Conservation (phyloP, 2,888 invertebrate species). For the Electrophaes corylata region DNA sequence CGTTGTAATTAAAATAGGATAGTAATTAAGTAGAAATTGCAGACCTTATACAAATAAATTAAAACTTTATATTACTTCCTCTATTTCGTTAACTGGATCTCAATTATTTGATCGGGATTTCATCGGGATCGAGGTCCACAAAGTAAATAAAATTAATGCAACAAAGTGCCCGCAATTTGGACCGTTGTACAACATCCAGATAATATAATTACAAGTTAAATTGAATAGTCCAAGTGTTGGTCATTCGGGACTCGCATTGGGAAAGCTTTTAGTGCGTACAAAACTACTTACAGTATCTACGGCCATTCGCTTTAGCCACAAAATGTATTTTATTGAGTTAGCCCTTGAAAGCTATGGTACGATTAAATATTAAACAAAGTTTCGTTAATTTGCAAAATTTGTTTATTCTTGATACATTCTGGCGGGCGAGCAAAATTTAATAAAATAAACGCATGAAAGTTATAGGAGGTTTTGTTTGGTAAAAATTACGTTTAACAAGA, state of each 20-base stretch:
- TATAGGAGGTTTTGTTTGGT: too few species aligned
- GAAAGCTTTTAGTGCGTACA: conserved; percentile 67
- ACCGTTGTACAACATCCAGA: conserved; percentile 31
- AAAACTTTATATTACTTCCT: conserved; percentile 4
- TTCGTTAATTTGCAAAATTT: conserved; percentile 35
- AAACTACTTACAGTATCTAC: conserved; percentile 55
- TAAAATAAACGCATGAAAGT: too few species aligned
- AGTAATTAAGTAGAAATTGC: background rate
- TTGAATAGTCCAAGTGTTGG: conserved; percentile 56
- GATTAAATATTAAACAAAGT: conserved; percentile 60
- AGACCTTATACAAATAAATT: background rate
- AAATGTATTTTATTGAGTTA: conserved; percentile 69
- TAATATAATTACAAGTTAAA: conserved; percentile 56
- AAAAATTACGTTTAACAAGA: too few species aligned
- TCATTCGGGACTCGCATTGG: conserved; percentile 50
- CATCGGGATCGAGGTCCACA: conserved; percentile 14
- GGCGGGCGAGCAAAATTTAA: too few species aligned
- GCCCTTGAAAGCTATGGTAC: conserved; percentile 57
- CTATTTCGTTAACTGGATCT: conserved; percentile 13
- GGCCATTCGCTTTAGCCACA: conserved; percentile 54
- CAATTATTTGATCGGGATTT: conserved; percentile 15
- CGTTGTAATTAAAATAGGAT: background rate
- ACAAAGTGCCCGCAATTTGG: conserved; percentile 27
- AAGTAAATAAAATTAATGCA: conserved; percentile 30
- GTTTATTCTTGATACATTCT: too few species aligned